Evolutionary conservation across 2,797 vertebrate species (phyloP).

Genomic region (Dryobates pubescens): DNA sequence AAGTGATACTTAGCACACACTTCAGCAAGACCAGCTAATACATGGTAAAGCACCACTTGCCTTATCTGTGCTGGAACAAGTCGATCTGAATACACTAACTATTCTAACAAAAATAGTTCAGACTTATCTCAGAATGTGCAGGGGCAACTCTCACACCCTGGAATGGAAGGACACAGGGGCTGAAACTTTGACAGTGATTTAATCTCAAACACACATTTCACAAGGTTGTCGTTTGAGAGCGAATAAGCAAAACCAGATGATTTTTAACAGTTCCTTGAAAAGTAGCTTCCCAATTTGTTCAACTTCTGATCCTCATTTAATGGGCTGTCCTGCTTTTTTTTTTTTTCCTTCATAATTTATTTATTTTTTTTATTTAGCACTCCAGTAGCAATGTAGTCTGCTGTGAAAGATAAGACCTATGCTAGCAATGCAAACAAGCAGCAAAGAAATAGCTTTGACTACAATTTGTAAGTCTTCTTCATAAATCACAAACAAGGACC

Average conservation of each 20-base stretch:
- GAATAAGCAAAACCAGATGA: slow-evolving; percentile 40
- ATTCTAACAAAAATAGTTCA: slow-evolving; percentile 61
- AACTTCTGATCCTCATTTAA: slow-evolving; percentile 49
- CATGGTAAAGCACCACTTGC: slow-evolving; percentile 54
- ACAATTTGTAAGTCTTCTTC: slow-evolving; percentile 2
- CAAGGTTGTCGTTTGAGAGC: slow-evolving; percentile 49
- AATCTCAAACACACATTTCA: slow-evolving; percentile 44
- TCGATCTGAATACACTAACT: slow-evolving; percentile 42
- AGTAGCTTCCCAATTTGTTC: slow-evolving; percentile 58
- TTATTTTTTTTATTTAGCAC: background rate
- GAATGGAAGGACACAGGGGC: slow-evolving; percentile 44
- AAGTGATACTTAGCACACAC: slow-evolving; percentile 37
- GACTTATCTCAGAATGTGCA: slow-evolving; percentile 56
- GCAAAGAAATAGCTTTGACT: slow-evolving; percentile 1
- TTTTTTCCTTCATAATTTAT: background rate
- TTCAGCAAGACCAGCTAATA: slow-evolving; percentile 37
- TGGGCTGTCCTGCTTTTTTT: background rate
- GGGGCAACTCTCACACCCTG: slow-evolving; percentile 23
- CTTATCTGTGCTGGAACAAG: slow-evolving; percentile 54
- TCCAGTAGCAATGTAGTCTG: slow-evolving; percentile 25
- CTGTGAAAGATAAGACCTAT: slow-evolving; percentile 46
- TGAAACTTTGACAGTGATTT: slow-evolving; percentile 57
- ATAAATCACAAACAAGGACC: background rate
- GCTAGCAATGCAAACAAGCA: slow-evolving; percentile 41
- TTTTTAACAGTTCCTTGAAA: slow-evolving; percentile 39